A percentile compares a stretch with the other conserved stretches of the same genome.
These are phyloP conservation scores for Terebella lapidaria DNA, from an alignment of 2,888 invertebrate species.

Conservation along the genomic window DNA sequence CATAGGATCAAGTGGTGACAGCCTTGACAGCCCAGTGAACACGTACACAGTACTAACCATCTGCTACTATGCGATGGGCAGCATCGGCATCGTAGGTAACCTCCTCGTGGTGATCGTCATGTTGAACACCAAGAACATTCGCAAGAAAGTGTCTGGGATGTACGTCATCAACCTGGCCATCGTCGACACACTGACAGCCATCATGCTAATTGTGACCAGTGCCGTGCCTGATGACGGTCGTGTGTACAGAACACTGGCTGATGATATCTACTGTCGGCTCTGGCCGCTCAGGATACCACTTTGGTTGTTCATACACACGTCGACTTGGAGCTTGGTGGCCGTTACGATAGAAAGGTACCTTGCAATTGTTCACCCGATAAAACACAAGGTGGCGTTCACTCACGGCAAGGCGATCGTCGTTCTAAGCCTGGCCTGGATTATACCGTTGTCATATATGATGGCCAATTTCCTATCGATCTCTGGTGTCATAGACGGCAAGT, in stretches of 20 bases:
- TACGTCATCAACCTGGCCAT: conserved; percentile 18
- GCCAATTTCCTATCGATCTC: conserved; percentile 10
- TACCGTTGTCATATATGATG: conserved; percentile 12
- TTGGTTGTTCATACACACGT: conserved; percentile 20
- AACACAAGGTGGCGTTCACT: conserved; percentile 18
- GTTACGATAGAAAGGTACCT: conserved; percentile 21
- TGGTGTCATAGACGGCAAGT: conserved; percentile 13
- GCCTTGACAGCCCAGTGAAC: no score
- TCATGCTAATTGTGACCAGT: conserved; percentile 14
- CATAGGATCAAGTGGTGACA: no score
- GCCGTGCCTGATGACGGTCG: conserved; percentile 5
- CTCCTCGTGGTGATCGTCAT: conserved; percentile 19
- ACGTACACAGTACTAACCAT: no score
- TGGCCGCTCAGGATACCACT: conserved; percentile 20
- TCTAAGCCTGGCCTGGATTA: conserved; percentile 8
- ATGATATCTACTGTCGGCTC: conserved; percentile 14
- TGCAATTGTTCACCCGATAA: conserved; percentile 22
- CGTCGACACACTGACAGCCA: conserved; percentile 15
- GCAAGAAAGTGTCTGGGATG: conserved; percentile 11
- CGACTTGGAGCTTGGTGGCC: conserved; percentile 18
- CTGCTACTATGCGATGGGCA: conserved; percentile 8
- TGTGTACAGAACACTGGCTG: neutral
- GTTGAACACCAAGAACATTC: conserved; percentile 7
- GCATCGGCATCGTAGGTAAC: conserved; percentile 19
- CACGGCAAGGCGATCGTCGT: conserved; percentile 1